Conservation (phyloP, 2,888 invertebrate species). For the Miltochrista miniata region DNA sequence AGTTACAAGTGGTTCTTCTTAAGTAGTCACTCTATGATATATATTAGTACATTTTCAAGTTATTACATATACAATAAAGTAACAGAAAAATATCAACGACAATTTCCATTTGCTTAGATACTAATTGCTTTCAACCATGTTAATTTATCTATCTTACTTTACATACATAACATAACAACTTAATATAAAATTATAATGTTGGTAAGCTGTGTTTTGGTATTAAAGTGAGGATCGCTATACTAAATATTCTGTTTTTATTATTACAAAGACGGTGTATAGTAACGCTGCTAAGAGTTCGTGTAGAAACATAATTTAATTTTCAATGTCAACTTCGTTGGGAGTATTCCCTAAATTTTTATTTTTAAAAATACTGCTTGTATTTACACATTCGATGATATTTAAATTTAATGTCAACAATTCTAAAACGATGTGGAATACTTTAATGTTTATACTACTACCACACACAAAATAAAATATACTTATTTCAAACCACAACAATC, state of each 20-base stretch:
- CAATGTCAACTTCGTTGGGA: constrained; percentile 20
- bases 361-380: constrained; percentile 43
- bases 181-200: constrained; percentile 78
- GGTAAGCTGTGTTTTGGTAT: constrained; percentile 84
- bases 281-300: constrained; percentile 31
- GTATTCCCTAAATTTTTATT: constrained; percentile 27
- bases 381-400: constrained; percentile 35
- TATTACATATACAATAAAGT: constrained; percentile 68
- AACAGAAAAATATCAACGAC: constrained; percentile 78
- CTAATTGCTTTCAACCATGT: constrained; percentile 69
- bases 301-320: constrained; percentile 19
- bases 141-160: constrained; percentile 72
- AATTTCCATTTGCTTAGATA: constrained; percentile 65
- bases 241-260: constrained; percentile 47
- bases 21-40: constrained; percentile 64
- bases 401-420: constrained; percentile 45
- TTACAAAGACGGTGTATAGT: constrained; percentile 30
- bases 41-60: constrained; percentile 60
- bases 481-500: constrained; percentile 62
- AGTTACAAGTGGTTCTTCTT: constrained; percentile 65
- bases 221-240: constrained; percentile 80
- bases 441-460: constrained; percentile 48
- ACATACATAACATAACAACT: constrained; percentile 76
- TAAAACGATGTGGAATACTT: constrained; percentile 56
- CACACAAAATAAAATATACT: constrained; percentile 61